Evolutionary conservation across 2,888 invertebrate genomes (phyloP), one percentile per base, ranked within the genome.

Genomic region (Dicyrtoma fusca): DNA sequence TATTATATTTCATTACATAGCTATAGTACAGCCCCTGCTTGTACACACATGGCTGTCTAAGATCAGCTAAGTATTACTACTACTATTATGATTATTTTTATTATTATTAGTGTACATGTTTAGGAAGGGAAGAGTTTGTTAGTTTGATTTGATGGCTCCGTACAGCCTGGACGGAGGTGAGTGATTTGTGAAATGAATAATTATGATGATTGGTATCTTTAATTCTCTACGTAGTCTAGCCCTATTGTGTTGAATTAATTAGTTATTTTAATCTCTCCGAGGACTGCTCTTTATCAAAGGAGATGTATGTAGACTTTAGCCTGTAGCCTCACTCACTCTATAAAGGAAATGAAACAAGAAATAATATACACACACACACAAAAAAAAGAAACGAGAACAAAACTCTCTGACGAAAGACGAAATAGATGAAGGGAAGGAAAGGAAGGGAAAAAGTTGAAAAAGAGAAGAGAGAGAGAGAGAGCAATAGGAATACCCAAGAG

Each of bases 201-300:
- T 74, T 73, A 76, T 77, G 75, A 75, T 78, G 75, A 79, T 77
- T 77, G 76, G 68, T 75, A 74, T 76, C 73, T 74, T 76, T 75
- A 79, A 79, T 79, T 79, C 77, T 72, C 76, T 70, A 66, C 76
- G 72, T 75, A 71, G 73, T 79, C 77, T 75, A 64, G 62, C 72
- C 72, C 70, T 72, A 72, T 76, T 76, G 76, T 75, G 69, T 74
- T 75, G 79, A 77, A 79, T 79, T 79, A 79, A 79, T 79, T 79
- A 77, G 75, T 72, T 77, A 74, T 72, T 76, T 77, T 76, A 74
- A 73, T 74, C 72, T 71, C 57, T 71, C 75, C 21, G 17, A 55
- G 23, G 23, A 23, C 23, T 55, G 44, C 55, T 61, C 45, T n/a
- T 63, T 63, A 55, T 45, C 8, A 63, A 57, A 14, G 51, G 51